Conservation (phyloP, 2,888 invertebrate genomes). For the Apamea epomidion region DNA sequence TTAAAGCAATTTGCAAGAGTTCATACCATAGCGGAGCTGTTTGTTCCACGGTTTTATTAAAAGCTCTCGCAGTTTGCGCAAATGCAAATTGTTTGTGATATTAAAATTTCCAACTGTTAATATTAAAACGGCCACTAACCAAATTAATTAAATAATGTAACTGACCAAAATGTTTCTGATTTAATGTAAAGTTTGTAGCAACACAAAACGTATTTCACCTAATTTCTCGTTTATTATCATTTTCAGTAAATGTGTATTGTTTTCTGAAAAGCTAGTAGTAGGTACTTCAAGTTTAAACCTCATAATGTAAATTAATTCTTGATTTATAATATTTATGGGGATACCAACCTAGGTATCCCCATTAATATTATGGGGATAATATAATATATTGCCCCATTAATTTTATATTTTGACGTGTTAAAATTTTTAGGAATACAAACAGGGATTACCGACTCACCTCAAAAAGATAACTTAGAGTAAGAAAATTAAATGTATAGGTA, state of each 20-base stretch:
- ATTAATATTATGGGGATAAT: too few species aligned
- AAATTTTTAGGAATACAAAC: neutral
- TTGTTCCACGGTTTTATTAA: conserved; percentile 86
- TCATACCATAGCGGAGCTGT: conserved; percentile 82
- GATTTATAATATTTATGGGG: neutral
- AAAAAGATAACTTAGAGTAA: neutral
- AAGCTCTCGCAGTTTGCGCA: conserved; percentile 78
- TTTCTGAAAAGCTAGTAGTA: neutral
- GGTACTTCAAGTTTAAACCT: neutral
- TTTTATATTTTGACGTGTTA: too few species aligned
- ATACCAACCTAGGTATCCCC: neutral
- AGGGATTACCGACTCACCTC: neutral
- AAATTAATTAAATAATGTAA: conserved; percentile 60
- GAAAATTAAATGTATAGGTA: neutral
- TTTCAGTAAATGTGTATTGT: neutral
- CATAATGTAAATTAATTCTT: neutral
- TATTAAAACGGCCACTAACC: conserved; percentile 54
- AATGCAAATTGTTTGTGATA: conserved; percentile 83
- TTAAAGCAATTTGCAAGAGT: conserved; percentile 89
- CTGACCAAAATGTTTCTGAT: conserved; percentile 46
- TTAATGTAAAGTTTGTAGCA: conserved; percentile 13
- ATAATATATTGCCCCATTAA: too few species aligned
- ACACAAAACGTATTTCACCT: neutral
- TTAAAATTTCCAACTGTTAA: conserved; percentile 75
- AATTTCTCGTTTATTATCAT: neutral